A percentile compares a stretch with the other conserved stretches of the same genome.
These are phyloP conservation scores for Timandra comae DNA, from an alignment of 2,888 invertebrate genomes.

Conservation along the genomic window DNA sequence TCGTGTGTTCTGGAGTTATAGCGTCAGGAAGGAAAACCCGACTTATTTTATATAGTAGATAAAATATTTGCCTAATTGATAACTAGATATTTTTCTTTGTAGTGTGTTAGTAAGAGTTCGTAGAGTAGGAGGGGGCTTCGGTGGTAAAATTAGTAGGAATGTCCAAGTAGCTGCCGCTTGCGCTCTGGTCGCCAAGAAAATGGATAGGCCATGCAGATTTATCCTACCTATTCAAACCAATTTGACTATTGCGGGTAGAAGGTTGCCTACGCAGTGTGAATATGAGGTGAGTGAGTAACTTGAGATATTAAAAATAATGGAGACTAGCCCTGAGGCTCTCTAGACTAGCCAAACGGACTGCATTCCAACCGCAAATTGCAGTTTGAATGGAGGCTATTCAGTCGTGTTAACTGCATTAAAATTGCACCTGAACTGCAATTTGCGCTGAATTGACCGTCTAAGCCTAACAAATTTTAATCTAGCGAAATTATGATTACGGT, in stretches of 20 bases:
- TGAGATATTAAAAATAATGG: too few species aligned
- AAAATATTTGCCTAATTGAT: too few species aligned
- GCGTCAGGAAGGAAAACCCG: too few species aligned
- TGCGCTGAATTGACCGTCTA: too few species aligned
- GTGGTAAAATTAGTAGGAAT: slow-evolving; percentile 79
- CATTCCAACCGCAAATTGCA: slow-evolving; percentile 4
- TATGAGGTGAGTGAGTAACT: too few species aligned
- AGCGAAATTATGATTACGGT: too few species aligned
- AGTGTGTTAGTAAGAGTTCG: slow-evolving; percentile 78
- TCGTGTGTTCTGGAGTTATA: too few species aligned
- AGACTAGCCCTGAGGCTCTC: too few species aligned
- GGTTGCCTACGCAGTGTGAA: slow-evolving; percentile 68
- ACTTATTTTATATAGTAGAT: too few species aligned
- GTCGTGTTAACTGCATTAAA: background rate
- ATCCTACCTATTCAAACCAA: slow-evolving; percentile 79
- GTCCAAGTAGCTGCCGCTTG: slow-evolving; percentile 75
- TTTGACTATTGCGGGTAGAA: slow-evolving; percentile 75
- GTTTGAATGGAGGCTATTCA: background rate
- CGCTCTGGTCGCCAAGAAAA: slow-evolving; percentile 76
- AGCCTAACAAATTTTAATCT: too few species aligned
- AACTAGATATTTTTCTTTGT: too few species aligned
- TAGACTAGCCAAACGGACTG: too few species aligned
- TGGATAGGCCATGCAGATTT: slow-evolving; percentile 78
- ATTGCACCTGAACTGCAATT: background rate
- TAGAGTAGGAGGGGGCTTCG: slow-evolving; percentile 81